Evolutionary conservation across 2,113 vertebrate genomes (phyloP), one percentile per base, ranked within the genome.

Genomic region (Ibidorhyncha struthersii): DNA sequence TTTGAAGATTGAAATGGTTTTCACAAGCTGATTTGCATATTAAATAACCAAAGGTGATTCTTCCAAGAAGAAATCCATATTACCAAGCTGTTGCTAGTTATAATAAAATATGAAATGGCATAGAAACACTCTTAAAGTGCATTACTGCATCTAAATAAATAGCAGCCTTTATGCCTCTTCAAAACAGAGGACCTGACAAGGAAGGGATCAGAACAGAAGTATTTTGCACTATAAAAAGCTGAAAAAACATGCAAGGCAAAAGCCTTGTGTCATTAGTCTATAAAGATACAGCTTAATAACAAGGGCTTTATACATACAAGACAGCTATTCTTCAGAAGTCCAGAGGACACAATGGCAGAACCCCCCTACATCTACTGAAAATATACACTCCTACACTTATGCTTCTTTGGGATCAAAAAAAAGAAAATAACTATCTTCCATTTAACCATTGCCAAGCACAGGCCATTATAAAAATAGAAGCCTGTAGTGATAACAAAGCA

Each of bases 41-140:
- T 71, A 59, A 95, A 92, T 74, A 95, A 58, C 29, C 29, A 65
- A 19, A 86, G 45, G 15, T 18, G 43, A 14, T 67, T 52, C 21
- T 58, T 45, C 17, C 36, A 22, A 32, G 69, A 16, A 81, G 38
- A 36, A 94, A 84, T n/a, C 21, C 3, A 0, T 4, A 47, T 61
- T 61, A 30, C 82, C 36, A 9, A 82, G 56, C 49, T 73, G 77
- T 32, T 49, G 53, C 73, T 41, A 36, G 40, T 5, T 49, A 71
- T 5, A 18, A 56, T n/a, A 81, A 86, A 84, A 95, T 40, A 6
- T 30, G 94, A 95, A 97, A 86, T 66, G 73, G 95, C 73, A 82
- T 27, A 88, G 55, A 93, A 90, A 87, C 70, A 87, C 84, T 93
- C 95, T 82, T 98, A 98, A 98, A 98, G 98, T 98, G 98, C 98